These are phyloP conservation scores for Parauchenoglanis punctatus DNA, from an alignment of 2,797 vertebrate genomes.

Conservation along the genomic window DNA sequence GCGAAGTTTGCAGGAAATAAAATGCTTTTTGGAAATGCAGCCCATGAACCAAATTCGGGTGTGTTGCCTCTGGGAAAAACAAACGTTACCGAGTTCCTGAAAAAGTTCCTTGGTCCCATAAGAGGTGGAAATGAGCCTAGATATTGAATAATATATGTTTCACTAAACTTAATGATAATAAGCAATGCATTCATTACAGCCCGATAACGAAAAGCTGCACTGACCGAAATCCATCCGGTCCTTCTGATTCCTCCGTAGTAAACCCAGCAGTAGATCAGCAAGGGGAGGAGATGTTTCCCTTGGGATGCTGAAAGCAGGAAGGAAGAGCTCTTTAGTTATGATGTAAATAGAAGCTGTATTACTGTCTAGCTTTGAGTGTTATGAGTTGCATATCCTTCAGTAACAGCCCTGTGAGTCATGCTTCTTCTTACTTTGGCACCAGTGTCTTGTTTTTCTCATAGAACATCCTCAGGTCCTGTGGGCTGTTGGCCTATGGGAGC, in stretches of 20 bases:
- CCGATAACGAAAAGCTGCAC: slow-evolving; percentile 56
- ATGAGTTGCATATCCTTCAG: not conserved
- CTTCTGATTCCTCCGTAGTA: slow-evolving; percentile 96
- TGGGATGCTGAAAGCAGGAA: slow-evolving; percentile 82
- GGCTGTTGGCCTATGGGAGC: slow-evolving; percentile 86
- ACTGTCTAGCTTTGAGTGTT: slow-evolving; percentile 1
- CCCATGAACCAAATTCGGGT: not conserved
- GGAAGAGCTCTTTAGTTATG: slow-evolving; percentile 16
- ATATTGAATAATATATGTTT: not conserved
- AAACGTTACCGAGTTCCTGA: not conserved
- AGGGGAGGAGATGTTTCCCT: slow-evolving; percentile 91
- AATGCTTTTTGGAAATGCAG: not conserved
- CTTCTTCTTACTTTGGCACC: slow-evolving; percentile 83
- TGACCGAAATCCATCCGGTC: slow-evolving; percentile 96
- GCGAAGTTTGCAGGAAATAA: not conserved
- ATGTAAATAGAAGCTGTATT: slow-evolving; percentile 17
- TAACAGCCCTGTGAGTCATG: not conserved
- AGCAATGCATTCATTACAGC: not conserved
- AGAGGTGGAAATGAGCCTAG: not conserved
- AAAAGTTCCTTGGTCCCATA: not conserved
- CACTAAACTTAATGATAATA: not conserved
- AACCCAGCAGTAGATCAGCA: slow-evolving; percentile 84
- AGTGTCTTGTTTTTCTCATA: slow-evolving; percentile 97
- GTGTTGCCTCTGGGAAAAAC: not conserved
- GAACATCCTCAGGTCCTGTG: slow-evolving; percentile 95